phyloP scores from a whole-genome alignment of 2,113 vertebrate species.

The Polyodon spathula region DNA sequence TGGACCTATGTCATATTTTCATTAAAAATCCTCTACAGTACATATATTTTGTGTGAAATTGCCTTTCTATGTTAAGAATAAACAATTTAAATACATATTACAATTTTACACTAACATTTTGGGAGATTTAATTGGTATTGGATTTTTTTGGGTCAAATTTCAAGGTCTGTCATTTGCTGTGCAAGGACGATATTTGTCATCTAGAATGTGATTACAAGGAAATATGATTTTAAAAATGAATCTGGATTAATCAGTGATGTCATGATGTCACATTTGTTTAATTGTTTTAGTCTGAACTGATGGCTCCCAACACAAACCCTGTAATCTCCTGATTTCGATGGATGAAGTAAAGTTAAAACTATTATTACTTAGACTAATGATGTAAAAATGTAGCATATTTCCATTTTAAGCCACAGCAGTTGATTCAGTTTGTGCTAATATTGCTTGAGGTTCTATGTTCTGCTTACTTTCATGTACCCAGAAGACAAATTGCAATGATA shows the following conservation, averaged over 20 bases:
- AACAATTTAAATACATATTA: no score
- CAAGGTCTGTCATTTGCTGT: no score
- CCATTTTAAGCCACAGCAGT: not conserved
- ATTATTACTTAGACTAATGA: not conserved
- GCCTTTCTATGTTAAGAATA: no score
- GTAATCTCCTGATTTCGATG: not conserved
- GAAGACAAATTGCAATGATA: not conserved
- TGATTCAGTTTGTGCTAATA: not conserved
- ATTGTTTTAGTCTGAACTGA: constrained; percentile 1
- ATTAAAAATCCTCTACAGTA: no score
- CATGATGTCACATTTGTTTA: constrained; percentile 1
- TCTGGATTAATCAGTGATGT: not conserved
- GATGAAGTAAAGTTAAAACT: not conserved
- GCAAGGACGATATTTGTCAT: not conserved
- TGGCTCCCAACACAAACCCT: not conserved
- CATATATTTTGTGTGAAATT: no score
- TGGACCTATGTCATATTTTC: no score
- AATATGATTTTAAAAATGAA: not conserved
- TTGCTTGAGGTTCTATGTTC: not conserved
- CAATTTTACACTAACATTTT: no score
- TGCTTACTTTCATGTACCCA: not conserved
- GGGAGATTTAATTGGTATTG: no score
- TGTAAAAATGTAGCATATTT: not conserved
- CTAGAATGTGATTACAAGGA: not conserved
- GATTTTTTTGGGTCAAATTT: no score